Evolutionary conservation across 2,797 vertebrate genomes (phyloP).

Genomic region (Allobates femoralis): DNA sequence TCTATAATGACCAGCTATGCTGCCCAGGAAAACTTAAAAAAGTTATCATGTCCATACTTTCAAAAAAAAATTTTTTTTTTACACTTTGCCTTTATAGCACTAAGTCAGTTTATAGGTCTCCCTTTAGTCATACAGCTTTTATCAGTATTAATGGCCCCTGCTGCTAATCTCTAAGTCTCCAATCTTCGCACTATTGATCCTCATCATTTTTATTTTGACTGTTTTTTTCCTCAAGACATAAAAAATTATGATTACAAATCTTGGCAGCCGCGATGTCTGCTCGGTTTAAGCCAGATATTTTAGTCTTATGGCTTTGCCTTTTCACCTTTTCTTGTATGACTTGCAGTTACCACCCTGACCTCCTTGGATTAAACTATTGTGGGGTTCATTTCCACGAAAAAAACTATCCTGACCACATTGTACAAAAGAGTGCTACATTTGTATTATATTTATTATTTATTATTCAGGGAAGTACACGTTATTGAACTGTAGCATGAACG

Average conservation of each 20-base stretch:
- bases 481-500: neutral
- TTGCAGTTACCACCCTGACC: conserved; percentile 24
- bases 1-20: neutral
- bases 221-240: conserved; percentile 46
- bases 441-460: neutral
- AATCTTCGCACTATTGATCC: conserved; percentile 40
- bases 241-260: conserved; percentile 50
- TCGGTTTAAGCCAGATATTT: conserved; percentile 23
- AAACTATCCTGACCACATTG: neutral
- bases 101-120: neutral
- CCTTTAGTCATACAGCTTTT: neutral
- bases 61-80: neutral
- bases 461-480: neutral
- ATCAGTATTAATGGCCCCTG: conserved; percentile 22
- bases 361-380: neutral
- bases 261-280: conserved; percentile 43
- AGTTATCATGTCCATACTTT: neutral
- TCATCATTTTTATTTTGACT: conserved; percentile 55
- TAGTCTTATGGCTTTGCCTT: conserved; percentile 11
- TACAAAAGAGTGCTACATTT: neutral
- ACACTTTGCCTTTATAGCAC: neutral
- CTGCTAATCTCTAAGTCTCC: conserved; percentile 18
- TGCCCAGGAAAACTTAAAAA: neutral
- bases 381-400: neutral
- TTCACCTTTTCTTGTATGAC: conserved; percentile 27